These are phyloP conservation scores for Atta cephalotes DNA, from an alignment of 1,140 invertebrate species.

Conservation along the genomic window DNA sequence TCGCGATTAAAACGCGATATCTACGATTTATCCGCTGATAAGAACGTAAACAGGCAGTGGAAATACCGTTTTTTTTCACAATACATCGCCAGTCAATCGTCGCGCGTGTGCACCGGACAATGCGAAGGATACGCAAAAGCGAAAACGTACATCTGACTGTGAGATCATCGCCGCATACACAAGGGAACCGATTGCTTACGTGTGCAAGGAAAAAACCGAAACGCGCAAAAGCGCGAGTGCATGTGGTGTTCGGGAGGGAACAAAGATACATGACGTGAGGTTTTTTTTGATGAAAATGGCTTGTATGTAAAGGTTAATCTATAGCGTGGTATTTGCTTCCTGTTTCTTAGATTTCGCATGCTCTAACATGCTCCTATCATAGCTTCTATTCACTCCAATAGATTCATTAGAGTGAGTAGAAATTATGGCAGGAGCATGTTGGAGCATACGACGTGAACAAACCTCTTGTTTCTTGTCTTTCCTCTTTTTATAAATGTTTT, in stretches of 20 bases:
- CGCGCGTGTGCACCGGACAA: background rate
- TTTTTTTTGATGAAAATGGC: too few species aligned
- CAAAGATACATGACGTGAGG: background rate
- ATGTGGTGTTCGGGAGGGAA: background rate
- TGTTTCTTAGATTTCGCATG: too few species aligned
- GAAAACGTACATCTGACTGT: background rate
- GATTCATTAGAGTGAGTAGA: too few species aligned
- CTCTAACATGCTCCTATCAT: too few species aligned
- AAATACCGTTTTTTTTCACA: background rate
- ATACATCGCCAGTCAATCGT: background rate
- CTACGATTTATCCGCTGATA: conserved; percentile 22
- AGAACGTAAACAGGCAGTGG: background rate
- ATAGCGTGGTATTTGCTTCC: too few species aligned
- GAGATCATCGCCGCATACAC: background rate
- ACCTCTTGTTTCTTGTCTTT: too few species aligned
- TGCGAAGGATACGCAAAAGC: conserved; percentile 27
- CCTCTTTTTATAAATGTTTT: too few species aligned
- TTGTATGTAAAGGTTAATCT: too few species aligned
- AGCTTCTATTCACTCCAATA: too few species aligned
- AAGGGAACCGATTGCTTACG: conserved; percentile 32
- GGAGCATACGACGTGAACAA: too few species aligned
- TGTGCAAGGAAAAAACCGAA: conserved; percentile 4
- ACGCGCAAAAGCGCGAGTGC: background rate
- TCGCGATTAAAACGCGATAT: conserved; percentile 24
- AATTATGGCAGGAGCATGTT: too few species aligned